These are phyloP conservation scores for Eptesicus fuscus DNA, from an alignment of 2,113 vertebrate genomes.

Conservation along the genomic window DNA sequence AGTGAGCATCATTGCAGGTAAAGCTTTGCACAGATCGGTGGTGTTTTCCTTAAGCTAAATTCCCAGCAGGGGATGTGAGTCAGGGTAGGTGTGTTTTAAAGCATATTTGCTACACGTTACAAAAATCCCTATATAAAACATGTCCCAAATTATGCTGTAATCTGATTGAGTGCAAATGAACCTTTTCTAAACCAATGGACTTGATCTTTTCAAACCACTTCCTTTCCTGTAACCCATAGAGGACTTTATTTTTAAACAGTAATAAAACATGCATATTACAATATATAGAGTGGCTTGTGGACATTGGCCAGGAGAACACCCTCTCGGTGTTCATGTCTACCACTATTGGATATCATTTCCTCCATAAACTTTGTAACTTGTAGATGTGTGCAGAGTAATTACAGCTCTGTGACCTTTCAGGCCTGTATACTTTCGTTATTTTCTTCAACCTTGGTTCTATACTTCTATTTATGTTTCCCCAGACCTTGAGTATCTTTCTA, in stretches of 20 bases:
- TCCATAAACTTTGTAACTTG: not conserved
- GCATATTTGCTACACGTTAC: not conserved
- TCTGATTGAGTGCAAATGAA: not conserved
- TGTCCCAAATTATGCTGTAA: not conserved
- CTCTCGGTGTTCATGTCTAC: not conserved
- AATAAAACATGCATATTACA: not conserved
- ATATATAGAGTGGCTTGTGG: not conserved
- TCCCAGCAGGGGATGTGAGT: not conserved
- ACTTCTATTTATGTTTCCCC: not conserved
- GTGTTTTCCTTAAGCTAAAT: conserved; percentile 6
- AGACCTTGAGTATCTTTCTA: not conserved
- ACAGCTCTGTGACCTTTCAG: not conserved
- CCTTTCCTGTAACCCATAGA: not conserved
- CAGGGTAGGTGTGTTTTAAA: not conserved
- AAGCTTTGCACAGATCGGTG: not conserved
- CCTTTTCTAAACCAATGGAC: not conserved
- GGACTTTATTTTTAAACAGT: not conserved
- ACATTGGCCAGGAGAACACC: not conserved
- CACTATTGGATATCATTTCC: not conserved
- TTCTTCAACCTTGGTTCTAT: not conserved
- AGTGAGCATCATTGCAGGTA: not conserved
- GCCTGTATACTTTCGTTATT: not conserved
- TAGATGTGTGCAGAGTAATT: not conserved
- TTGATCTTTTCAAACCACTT: conserved; percentile 35
- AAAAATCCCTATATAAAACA: conserved; percentile 11